Evolutionary conservation across 2,888 invertebrate genomes (phyloP), one percentile per base, ranked within the genome.

Genomic region (Kuschelorhynchus macadamiae): DNA sequence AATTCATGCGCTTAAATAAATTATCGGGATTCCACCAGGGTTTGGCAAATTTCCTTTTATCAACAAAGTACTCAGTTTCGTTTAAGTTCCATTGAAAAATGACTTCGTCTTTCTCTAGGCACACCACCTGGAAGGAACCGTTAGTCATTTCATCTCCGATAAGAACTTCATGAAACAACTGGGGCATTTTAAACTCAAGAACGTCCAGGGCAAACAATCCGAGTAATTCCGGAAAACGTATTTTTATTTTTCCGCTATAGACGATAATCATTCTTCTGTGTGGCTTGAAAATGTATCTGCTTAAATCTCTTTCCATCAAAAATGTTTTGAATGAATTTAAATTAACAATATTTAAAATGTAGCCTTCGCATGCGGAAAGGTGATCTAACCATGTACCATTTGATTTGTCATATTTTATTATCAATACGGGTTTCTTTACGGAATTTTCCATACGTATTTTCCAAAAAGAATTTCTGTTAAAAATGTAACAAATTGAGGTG

Each of bases 181-280:
- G 14, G 8, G 17, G 21, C 9, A 59, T 46, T 32, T 55, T 21
- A 12, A 63, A 33, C 16, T 46, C 53, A 14, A 63, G 12, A 20
- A 63, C 63, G 46, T 63, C 63, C n/a, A 44, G 12, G 8, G 52
- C 62, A 17, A 30, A 53, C 20, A 44, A 18, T n/a, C 52, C 62
- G 1, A 44, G 32, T 18, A 62, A 12, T 17, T 52, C 42, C 11
- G 12, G n/a, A 12, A 53, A 41, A 44, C 39, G 42, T n/a, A 17
- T 16, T 21, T 16, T 12, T 12, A 18, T 20, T 32, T 52, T 16
- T 14, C 11, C 44, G n/a, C 50, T 14, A 25, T 50, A 62, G 2
- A 62, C 14, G 32, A 52, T 32, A 41, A 47, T 30, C 52, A 57
- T 57, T 32, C 65, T 16, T 25, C 30, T 56, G 25, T 56, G 52